Evolutionary conservation across 2,888 invertebrate genomes (phyloP).

Genomic region (Caenorhabditis doughertyi): DNA sequence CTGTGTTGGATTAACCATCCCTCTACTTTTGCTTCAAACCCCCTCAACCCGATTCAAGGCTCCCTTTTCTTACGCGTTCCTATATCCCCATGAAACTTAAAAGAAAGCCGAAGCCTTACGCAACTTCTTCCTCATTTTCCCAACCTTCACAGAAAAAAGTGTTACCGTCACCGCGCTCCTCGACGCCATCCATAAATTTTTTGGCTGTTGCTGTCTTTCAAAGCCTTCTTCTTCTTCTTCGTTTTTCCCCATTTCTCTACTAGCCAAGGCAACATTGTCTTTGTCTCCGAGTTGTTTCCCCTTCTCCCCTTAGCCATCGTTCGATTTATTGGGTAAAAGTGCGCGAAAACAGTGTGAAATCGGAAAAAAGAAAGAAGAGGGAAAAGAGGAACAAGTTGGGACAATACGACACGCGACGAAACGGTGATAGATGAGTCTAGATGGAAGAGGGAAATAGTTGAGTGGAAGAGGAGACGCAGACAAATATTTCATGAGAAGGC

Average conservation of each 20-base stretch:
- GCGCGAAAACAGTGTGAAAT: conserved; percentile 49
- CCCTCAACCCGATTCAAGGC: no score
- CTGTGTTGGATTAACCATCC: no score
- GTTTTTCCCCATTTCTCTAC: background rate
- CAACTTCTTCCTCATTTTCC: conserved; percentile 2
- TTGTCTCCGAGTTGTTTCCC: conserved; percentile 40
- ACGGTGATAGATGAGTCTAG: conserved; percentile 51
- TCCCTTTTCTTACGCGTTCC: no score
- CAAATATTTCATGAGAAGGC: background rate
- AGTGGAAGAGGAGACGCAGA: background rate
- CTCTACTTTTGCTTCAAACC: no score
- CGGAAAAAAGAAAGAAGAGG: background rate
- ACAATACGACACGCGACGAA: conserved; percentile 53
- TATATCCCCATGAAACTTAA: background rate
- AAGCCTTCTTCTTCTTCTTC: no score
- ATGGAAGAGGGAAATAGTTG: background rate
- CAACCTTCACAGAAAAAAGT: conserved; percentile 25
- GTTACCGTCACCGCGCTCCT: background rate
- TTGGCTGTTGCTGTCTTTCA: background rate
- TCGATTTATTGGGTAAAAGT: conserved; percentile 60
- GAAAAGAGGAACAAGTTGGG: conserved; percentile 41
- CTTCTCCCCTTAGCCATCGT: background rate
- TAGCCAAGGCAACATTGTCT: conserved; percentile 33
- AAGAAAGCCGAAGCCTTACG: background rate
- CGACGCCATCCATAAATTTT: conserved; percentile 46